Conservation (phyloP, 2,797 vertebrate species). For the Vireo griseus region DNA sequence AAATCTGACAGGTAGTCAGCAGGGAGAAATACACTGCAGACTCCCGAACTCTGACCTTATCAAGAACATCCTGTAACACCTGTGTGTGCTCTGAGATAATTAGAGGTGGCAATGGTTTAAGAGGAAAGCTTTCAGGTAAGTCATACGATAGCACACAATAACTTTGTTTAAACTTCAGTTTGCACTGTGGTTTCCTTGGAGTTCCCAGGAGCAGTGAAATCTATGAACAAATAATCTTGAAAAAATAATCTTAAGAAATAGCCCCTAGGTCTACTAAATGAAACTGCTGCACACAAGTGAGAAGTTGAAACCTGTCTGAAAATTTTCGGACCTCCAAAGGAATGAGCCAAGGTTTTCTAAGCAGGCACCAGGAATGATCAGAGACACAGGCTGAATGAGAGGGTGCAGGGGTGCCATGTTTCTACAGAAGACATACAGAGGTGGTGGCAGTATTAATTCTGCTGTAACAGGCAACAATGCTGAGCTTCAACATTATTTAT, state of each 20-base stretch:
- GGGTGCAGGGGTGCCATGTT: accelerated
- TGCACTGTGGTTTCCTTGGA: not conserved
- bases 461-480: not conserved
- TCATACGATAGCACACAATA: not conserved
- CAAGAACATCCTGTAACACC: not conserved
- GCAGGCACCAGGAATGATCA: accelerated
- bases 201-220: not conserved
- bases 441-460: not conserved
- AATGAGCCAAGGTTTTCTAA: not conserved
- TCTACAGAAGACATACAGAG: not conserved
- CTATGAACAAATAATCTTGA: not conserved
- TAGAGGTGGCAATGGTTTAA: not conserved
- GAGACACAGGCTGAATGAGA: not conserved
- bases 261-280: not conserved
- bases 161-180: not conserved
- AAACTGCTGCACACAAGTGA: not conserved
- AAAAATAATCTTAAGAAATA: not conserved
- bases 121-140: not conserved
- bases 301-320: not conserved
- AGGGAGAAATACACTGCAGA: not conserved
- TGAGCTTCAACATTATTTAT: not conserved
- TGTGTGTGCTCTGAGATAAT: not conserved
- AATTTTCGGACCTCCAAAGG: not conserved
- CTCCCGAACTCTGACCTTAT: not conserved
- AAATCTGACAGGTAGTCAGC: not conserved